These are phyloP conservation scores for Harlomillsia oculata DNA, from an alignment of 1,140 invertebrate genomes.

Conservation along the genomic window DNA sequence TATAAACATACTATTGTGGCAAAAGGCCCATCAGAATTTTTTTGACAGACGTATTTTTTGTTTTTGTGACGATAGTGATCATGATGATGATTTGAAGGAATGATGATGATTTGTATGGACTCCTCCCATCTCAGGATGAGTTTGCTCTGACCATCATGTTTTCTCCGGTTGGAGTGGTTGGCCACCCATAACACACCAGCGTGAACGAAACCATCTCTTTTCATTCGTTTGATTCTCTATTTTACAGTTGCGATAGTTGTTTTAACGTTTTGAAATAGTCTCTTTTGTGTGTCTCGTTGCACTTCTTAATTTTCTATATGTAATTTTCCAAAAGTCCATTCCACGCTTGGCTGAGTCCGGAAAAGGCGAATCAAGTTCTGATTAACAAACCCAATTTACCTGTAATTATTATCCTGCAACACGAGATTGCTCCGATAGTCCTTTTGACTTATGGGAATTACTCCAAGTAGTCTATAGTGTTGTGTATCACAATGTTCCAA, in stretches of 20 bases:
- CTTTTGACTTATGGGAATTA: constrained; percentile 17
- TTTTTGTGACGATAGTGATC: background rate
- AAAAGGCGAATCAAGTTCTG: constrained; percentile 15
- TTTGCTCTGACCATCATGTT: background rate
- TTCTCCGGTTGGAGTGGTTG: constrained; percentile 2
- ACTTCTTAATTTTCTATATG: background rate
- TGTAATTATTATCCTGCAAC: constrained; percentile 16
- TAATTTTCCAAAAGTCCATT: background rate
- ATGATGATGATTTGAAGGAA: constrained; percentile 12
- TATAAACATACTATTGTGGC: too few species aligned
- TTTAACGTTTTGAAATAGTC: too few species aligned
- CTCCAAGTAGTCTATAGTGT: too few species aligned
- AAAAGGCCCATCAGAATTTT: too few species aligned
- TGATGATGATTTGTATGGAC: constrained; percentile 7
- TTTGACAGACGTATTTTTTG: background rate
- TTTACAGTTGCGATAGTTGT: too few species aligned
- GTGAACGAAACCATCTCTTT: background rate
- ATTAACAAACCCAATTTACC: constrained; percentile 21
- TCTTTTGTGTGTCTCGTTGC: too few species aligned
- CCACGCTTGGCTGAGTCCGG: constrained; percentile 4
- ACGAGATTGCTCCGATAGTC: constrained; percentile 3
- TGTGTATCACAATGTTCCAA: too few species aligned
- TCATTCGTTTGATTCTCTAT: background rate
- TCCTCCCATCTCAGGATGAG: background rate
- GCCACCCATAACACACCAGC: constrained; percentile 10